phyloP scores from a whole-genome alignment of 2,888 invertebrate species.

The Drosophila bunnanda region DNA sequence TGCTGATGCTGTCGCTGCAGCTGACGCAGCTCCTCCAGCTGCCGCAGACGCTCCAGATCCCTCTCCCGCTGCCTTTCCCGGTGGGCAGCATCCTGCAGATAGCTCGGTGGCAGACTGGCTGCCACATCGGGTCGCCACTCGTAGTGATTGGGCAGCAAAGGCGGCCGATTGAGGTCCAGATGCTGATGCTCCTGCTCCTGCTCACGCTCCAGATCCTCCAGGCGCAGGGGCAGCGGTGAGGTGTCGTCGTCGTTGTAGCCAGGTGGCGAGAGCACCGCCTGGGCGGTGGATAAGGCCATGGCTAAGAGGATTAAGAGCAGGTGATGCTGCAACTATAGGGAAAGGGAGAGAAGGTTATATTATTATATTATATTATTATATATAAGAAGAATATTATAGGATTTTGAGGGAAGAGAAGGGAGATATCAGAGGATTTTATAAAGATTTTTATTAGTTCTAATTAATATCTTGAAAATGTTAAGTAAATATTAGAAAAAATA shows the following conservation, averaged over 20 bases:
- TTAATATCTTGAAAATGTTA: not conserved
- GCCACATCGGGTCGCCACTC: constrained; percentile 69
- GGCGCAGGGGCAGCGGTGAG: constrained; percentile 86
- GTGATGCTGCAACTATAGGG: constrained; percentile 31
- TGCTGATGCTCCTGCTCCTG: constrained; percentile 87
- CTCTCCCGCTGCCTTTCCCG: constrained; percentile 53
- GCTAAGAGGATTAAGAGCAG: constrained; percentile 49
- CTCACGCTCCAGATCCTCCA: constrained; percentile 91
- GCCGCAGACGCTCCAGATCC: constrained; percentile 20
- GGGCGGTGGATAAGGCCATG: constrained; percentile 16
- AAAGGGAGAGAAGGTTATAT: not conserved
- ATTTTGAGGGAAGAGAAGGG: not conserved
- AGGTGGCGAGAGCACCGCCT: constrained; percentile 34
- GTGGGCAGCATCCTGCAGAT: constrained; percentile 63
- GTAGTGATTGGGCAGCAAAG: constrained; percentile 64
- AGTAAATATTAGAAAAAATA: not conserved
- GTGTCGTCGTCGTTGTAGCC: constrained; percentile 69
- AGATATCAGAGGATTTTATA: not conserved
- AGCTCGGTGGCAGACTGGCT: constrained; percentile 68
- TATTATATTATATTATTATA: too few species aligned
- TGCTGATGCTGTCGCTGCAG: constrained; percentile 63
- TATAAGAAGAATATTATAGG: not conserved
- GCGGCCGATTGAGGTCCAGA: constrained; percentile 59
- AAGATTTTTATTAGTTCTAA: not conserved
- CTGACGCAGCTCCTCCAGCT: constrained; percentile 53